A percentile compares a stretch with the other conserved stretches of the same genome.
These are phyloP conservation scores for Ganaspis brasiliensis DNA, from an alignment of 2,888 invertebrate genomes.

Conservation along the genomic window DNA sequence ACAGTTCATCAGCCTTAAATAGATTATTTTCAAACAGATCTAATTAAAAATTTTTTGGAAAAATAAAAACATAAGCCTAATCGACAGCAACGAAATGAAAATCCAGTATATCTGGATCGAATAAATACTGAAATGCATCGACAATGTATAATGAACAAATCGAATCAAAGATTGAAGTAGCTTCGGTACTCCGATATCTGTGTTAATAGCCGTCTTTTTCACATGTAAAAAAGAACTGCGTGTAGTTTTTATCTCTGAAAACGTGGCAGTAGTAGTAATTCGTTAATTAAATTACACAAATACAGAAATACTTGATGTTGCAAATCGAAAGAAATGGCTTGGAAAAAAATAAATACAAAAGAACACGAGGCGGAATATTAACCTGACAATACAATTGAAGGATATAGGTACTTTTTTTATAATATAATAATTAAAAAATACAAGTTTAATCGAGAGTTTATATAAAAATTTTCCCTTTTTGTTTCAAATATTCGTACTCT, in stretches of 20 bases:
- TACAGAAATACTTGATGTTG: constrained; percentile 18
- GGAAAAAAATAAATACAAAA: not conserved
- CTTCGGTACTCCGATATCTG: constrained; percentile 37
- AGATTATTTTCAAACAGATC: not conserved
- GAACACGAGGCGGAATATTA: constrained; percentile 3
- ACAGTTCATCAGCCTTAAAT: not conserved
- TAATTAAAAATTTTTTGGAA: constrained; percentile 2
- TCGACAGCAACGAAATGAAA: constrained; percentile 35
- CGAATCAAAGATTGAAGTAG: constrained; percentile 33
- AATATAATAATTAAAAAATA: not conserved
- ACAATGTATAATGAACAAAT: constrained; percentile 40
- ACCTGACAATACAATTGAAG: constrained; percentile 28
- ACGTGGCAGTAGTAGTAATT: constrained; percentile 9
- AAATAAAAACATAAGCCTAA: constrained; percentile 25
- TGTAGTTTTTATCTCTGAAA: constrained; percentile 28
- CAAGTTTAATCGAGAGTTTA: constrained; percentile 4
- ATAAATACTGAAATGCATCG: constrained; percentile 35
- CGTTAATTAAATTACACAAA: not conserved
- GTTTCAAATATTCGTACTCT: not conserved
- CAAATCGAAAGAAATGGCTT: constrained; percentile 28
- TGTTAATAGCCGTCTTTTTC: constrained; percentile 35
- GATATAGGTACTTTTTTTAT: not conserved
- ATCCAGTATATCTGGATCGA: not conserved
- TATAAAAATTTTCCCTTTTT: not conserved
- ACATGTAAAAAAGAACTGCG: constrained; percentile 26